These are phyloP conservation scores for Cynopterus brachyotis DNA, from an alignment of 2,113 vertebrate genomes.

Conservation along the genomic window DNA sequence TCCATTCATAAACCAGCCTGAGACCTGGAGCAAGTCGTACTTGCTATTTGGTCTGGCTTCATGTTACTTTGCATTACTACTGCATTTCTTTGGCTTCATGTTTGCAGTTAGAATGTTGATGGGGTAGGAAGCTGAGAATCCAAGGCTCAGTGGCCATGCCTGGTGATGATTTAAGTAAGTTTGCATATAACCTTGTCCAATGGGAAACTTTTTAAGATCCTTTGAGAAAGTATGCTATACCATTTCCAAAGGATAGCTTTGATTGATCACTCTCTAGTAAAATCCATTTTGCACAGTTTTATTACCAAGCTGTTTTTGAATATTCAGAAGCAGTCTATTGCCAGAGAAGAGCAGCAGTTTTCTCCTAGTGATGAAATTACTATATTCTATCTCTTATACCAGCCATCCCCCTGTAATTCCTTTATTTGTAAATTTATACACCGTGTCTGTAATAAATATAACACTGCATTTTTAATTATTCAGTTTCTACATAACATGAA, in stretches of 20 bases:
- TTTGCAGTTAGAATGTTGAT: neutral
- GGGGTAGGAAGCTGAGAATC: neutral
- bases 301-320: conserved; percentile 41
- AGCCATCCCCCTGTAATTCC: neutral
- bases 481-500: neutral
- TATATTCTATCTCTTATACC: neutral
- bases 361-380: neutral
- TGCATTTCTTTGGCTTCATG: neutral
- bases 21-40: neutral
- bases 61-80: neutral
- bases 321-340: conserved; percentile 1
- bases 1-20: neutral
- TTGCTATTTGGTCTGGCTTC: neutral
- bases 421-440: neutral
- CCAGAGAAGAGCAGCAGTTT: neutral
- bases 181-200: conserved; percentile 6
- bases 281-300: conserved; percentile 49
- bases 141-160: neutral
- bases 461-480: neutral
- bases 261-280: conserved; percentile 59
- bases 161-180: conserved; percentile 16
- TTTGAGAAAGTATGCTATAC: conserved; percentile 52
- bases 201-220: conserved; percentile 47
- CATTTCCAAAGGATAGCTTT: conserved; percentile 11
- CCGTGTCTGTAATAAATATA: neutral